Percentiles rank a stretch among this genome's conserved stretches.
Conservation (phyloP, 2,113 vertebrate species). For the Passer domesticus region DNA sequence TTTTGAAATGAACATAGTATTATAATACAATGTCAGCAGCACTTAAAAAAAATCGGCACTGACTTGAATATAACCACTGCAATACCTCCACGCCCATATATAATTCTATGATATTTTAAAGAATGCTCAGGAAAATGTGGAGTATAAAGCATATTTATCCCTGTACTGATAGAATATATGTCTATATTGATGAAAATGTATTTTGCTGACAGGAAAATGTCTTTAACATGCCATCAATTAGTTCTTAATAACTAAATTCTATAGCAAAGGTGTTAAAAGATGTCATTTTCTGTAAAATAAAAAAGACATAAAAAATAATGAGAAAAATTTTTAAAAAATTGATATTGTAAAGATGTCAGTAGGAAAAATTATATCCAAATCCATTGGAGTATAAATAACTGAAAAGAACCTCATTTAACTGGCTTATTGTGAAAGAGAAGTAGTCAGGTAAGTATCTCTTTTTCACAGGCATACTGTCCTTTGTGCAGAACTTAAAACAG, state of each 20-base stretch:
- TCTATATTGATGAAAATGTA: background rate
- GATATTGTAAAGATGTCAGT: background rate
- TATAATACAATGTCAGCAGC: background rate
- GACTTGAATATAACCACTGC: background rate
- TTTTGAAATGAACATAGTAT: background rate
- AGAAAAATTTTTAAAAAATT: background rate
- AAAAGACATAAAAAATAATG: fast-evolving
- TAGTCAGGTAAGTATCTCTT: background rate
- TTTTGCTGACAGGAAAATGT: background rate
- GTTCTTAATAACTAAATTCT: background rate
- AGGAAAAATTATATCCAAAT: background rate
- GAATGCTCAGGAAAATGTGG: background rate
- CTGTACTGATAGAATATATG: background rate
- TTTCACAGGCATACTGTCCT: background rate
- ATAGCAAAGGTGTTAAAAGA: background rate
- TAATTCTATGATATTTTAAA: background rate
- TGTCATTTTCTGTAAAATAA: background rate
- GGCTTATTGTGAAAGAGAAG: background rate
- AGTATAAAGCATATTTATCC: background rate
- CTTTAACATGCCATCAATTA: background rate
- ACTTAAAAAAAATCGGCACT: background rate
- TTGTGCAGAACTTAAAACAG: background rate
- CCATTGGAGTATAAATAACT: background rate
- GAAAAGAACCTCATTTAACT: background rate
- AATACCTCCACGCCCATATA: background rate